phyloP scores from a whole-genome alignment of 2,797 vertebrate species.

The Valencia hispanica region DNA sequence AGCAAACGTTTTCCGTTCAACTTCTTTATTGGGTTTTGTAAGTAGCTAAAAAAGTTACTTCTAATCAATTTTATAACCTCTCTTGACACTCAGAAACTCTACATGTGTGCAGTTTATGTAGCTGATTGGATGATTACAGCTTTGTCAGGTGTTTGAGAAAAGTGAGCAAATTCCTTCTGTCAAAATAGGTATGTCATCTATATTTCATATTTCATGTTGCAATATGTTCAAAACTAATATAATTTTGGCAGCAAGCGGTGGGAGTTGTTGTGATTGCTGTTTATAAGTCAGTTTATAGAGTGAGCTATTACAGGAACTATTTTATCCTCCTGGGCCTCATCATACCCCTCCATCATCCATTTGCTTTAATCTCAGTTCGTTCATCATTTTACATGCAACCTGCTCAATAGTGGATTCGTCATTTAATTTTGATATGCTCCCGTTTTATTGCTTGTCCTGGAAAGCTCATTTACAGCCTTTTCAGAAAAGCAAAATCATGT shows the following conservation, averaged over 20 bases:
- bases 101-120: slow-evolving; percentile 16
- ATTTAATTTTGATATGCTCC: slow-evolving; percentile 62
- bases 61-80: slow-evolving; percentile 20
- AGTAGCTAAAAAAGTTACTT: not conserved
- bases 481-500: slow-evolving; percentile 27
- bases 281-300: slow-evolving; percentile 23
- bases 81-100: slow-evolving; percentile 18
- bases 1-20: not conserved
- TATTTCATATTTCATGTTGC: slow-evolving; percentile 22
- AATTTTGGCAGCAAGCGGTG: not conserved
- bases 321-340: slow-evolving; percentile 41
- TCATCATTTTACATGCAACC: slow-evolving; percentile 50
- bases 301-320: slow-evolving; percentile 25
- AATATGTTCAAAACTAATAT: slow-evolving; percentile 28
- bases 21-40: not conserved
- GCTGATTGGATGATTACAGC: slow-evolving; percentile 26
- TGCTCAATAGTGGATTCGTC: slow-evolving; percentile 65
- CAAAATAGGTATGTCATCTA: too few relatives aligned
- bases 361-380: slow-evolving; percentile 59
- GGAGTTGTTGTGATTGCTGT: slow-evolving; percentile 9
- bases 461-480: slow-evolving; percentile 39
- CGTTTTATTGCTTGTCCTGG: slow-evolving; percentile 46
- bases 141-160: slow-evolving; percentile 9
- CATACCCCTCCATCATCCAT: slow-evolving; percentile 44
- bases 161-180: slow-evolving; percentile 15